These are phyloP conservation scores for Sanderia malayensis DNA, from an alignment of 30 jellyfish, hydroid and myxozoan genomes.

Conservation along the genomic window DNA sequence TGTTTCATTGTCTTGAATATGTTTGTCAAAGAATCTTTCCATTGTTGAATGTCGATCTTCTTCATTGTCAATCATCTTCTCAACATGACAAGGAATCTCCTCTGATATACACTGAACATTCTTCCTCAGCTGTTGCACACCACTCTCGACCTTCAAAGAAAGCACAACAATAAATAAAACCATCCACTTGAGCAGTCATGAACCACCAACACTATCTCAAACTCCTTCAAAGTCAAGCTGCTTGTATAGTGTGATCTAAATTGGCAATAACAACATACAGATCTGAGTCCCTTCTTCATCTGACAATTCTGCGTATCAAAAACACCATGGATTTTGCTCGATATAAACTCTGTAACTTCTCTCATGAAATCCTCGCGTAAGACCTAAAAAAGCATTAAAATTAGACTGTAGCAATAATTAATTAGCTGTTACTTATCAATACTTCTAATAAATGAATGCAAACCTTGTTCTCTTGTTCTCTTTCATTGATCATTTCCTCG, in stretches of 20 bases:
- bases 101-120: background rate
- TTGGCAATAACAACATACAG: too few relatives aligned
- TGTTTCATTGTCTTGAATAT: background rate
- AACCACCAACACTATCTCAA: too few relatives aligned
- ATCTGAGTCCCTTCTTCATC: constrained; percentile 10
- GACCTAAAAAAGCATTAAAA: background rate
- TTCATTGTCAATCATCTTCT: background rate
- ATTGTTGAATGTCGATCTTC: background rate
- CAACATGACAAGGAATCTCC: background rate
- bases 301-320: constrained; percentile 31
- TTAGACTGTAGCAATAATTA: background rate
- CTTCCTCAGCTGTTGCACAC: background rate
- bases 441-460: too few relatives aligned
- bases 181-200: constrained; percentile 29
- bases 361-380: constrained; percentile 34
- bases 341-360: constrained; percentile 22
- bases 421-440: too few relatives aligned
- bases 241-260: too few relatives aligned
- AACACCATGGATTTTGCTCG: constrained; percentile 19
- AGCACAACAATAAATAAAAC: background rate
- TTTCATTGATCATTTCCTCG: constrained; percentile 11
- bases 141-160: background rate
- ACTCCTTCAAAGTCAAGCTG: too few relatives aligned
- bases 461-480: constrained; percentile 46
- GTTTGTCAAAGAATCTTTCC: background rate